These are phyloP conservation scores for Chaitophorus viminalis DNA, from an alignment of 2,888 invertebrate species.

Conservation along the genomic window DNA sequence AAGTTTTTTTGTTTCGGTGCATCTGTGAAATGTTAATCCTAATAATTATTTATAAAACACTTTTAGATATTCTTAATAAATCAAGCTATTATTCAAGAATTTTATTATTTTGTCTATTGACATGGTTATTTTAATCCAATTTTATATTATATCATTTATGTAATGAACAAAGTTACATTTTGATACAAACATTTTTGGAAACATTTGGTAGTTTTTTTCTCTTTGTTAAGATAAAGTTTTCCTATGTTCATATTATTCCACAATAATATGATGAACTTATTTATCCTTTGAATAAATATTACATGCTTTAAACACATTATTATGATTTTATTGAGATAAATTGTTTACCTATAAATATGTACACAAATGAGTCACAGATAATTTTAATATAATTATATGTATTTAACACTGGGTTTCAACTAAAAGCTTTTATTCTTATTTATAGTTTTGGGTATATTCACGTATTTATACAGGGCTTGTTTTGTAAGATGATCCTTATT, in stretches of 20 bases:
- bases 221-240: not conserved
- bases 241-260: not conserved
- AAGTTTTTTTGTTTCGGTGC: slow-evolving; percentile 1
- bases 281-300: slow-evolving; percentile 5
- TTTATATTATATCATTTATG: slow-evolving; percentile 3
- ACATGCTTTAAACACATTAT: not conserved
- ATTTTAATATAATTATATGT: slow-evolving; percentile 1
- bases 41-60: slow-evolving; percentile 19
- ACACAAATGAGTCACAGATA: not conserved
- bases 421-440: not conserved
- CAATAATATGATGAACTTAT: not conserved
- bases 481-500: slow-evolving; percentile 35
- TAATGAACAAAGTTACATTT: not conserved
- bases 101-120: slow-evolving; percentile 20
- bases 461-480: slow-evolving; percentile 56
- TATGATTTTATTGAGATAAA: not conserved
- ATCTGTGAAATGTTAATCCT: slow-evolving; percentile 36
- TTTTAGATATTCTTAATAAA: not conserved
- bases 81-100: not conserved
- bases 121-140: slow-evolving; percentile 32
- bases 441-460: slow-evolving; percentile 49
- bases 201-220: slow-evolving; percentile 1
- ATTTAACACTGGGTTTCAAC: slow-evolving; percentile 39
- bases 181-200: slow-evolving; percentile 1
- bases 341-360: slow-evolving; percentile 5